Base-by-base conservation (phyloP, 2,888 invertebrate species). In the Oligia strigilis region DNA sequence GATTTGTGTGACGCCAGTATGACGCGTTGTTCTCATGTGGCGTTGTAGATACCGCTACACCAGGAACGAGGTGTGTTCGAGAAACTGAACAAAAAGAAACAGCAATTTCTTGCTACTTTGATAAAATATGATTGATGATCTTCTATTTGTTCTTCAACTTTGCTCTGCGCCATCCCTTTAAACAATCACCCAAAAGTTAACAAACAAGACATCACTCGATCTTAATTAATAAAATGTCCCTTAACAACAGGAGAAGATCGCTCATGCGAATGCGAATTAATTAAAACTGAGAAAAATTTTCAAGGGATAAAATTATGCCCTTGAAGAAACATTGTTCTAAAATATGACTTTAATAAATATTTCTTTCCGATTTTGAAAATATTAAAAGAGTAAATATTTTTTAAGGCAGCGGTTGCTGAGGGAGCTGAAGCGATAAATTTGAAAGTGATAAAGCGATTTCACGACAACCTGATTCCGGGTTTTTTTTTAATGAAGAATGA, bases 221-320 rank as follows among this genome's bases (percentile, higher is more conserved):
- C 49, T 77, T 72, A 55, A 66, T 82, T 82, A 60, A 67, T 67
- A 77, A 65, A 81, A 82, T 60, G 43, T 58, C 19, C 29, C 40
- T 13, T 60, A 40, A 66, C 65, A 77, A 67, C 36, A 69, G 17
- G 19, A 55, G 11, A 13, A 62, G 9, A 36, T 58, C 13, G 29
- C n/a, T 60, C n/a, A 60, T 13, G 58, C 58, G 58, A n/a, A 58
- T n/a, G 58, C 55, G 1, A 52, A 43, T 69, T 81, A 65, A 81
- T 76, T 81, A 36, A 19, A 49, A 81, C 40, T 58, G 82, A 46
- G 43, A 55, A 82, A 81, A 77, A 58, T 43, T 72, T 17, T 58
- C 40, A 55, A 40, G 29, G 55, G 29, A 82, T 52, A 40, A 77
- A 77, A 62, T 78, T 46, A 58, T 19, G 69, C 9, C 5, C n/a